Base-by-base conservation (phyloP, 2,888 invertebrate species). In the Bombylius major region DNA sequence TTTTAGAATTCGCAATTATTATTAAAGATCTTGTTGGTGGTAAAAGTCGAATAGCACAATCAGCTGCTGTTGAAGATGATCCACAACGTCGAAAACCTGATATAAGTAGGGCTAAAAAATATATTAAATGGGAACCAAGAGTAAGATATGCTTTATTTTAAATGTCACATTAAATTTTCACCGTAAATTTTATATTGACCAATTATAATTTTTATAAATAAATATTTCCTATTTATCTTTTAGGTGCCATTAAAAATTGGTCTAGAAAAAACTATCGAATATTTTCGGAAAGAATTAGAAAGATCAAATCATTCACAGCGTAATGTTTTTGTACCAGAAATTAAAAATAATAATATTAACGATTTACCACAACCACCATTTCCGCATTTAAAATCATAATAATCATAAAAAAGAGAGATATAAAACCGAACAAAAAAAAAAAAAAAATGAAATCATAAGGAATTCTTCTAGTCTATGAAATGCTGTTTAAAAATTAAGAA, bases 61-160 rank as follows among this genome's bases (percentile, higher is more conserved):
- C 86, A 59, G 85, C 89, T 31, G 89, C 93, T 5, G 89, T 96
- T 51, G 88, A 92, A 70, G 99, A 99, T 72, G 99, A 99, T 77
- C 99, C 99, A 0, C 93, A 94, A 70, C 79, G 93, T 60, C 79
- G 99, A 50, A 86, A 88, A 63, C 99, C 99, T 0, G 94, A 98
- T 71, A 99, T 99, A 63, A 81, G 83, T 0, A 77, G 91, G 56
- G 99, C 99, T 5, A 86, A 86, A 66, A 81, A 81, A 58, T 81
- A 86, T 66, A 78, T 99, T 13, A 81, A 86, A 59, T 99, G 99
- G 99, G 82, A 87, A 67, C 98, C 99, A 9, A 90, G 87, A 78
- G 89, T 92, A 68, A 62, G 56, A 47, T 33, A 6, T 11, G 39
- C 23, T 23, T 23, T 8, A 39, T n/a, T n/a, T n/a, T n/a, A n/a